These are phyloP conservation scores for Ariolimax columbianus DNA, from an alignment of 2,888 invertebrate genomes.

Conservation along the genomic window DNA sequence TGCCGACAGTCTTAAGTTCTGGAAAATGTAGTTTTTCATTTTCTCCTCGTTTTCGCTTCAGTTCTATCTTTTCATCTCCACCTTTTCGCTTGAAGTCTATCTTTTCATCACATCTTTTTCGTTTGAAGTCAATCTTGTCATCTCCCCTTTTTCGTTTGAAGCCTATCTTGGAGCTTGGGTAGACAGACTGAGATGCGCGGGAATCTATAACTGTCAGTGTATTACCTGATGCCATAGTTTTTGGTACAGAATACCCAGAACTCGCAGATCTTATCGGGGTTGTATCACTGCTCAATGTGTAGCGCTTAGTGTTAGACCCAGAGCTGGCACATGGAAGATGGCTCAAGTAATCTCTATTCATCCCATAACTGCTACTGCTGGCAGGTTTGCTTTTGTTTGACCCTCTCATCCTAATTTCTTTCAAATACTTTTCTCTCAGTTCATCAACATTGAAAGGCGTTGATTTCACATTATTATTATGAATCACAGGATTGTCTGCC, in stretches of 20 bases:
- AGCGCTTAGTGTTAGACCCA: not conserved
- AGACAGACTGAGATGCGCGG: not conserved
- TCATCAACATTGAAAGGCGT: conserved; percentile 12
- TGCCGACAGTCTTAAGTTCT: not conserved
- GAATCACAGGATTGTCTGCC: not conserved
- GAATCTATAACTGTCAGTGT: not conserved
- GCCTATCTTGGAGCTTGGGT: too few species aligned
- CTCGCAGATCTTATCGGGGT: not conserved
- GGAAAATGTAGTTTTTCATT: not conserved
- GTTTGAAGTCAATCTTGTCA: not conserved
- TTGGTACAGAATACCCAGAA: not conserved
- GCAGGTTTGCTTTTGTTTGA: not conserved
- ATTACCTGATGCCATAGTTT: not conserved
- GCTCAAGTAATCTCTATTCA: too few species aligned
- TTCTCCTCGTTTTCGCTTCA: not conserved
- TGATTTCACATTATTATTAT: not conserved
- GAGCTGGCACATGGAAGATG: too few species aligned
- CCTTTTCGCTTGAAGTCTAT: not conserved
- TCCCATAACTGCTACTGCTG: not conserved
- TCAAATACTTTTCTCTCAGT: conserved; percentile 36
- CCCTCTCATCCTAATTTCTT: conserved; percentile 4
- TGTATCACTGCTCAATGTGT: not conserved
- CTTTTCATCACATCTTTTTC: not conserved
- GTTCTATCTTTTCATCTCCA: not conserved
- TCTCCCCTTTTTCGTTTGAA: not conserved